Conservation (phyloP, 2,797 vertebrate species). For the Sebastes hubbsi region DNA sequence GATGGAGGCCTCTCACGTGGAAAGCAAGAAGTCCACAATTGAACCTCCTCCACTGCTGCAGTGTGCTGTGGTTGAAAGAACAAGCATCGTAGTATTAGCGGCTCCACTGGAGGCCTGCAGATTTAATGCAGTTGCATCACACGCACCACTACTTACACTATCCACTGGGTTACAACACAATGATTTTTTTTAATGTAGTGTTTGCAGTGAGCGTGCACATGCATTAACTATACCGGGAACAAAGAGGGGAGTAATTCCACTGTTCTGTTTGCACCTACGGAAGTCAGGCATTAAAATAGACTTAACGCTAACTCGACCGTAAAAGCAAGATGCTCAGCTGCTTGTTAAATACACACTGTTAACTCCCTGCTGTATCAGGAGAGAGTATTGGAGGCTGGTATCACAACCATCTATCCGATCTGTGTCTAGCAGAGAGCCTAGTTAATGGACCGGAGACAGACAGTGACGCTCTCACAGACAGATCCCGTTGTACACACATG, state of each 20-base stretch:
- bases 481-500: conserved; percentile 58
- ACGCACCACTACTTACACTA: conserved; percentile 20
- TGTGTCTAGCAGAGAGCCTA: conserved; percentile 73
- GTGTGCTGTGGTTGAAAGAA: not conserved
- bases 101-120: conserved; percentile 14
- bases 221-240: conserved; percentile 21
- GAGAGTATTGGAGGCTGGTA: conserved; percentile 53
- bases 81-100: not conserved
- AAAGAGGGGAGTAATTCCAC: conserved; percentile 20
- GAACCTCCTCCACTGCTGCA: not conserved
- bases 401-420: conserved; percentile 73
- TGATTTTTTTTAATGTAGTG: conserved; percentile 27
- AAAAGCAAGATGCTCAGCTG: conserved; percentile 42
- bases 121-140: conserved; percentile 40
- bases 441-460: conserved; percentile 80
- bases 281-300: conserved; percentile 54
- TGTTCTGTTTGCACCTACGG: conserved; percentile 41
- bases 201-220: conserved; percentile 6
- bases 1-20: not conserved
- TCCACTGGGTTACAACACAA: conserved; percentile 19
- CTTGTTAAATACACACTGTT: conserved; percentile 61
- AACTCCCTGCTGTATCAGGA: conserved; percentile 46
- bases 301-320: conserved; percentile 22
- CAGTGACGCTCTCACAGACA: conserved; percentile 68
- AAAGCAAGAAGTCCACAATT: not conserved